A percentile compares a stretch with the other conserved stretches of the same genome.
These are phyloP conservation scores for Liopterus haemorrhoidalis DNA, from an alignment of 2,888 invertebrate genomes.

Conservation along the genomic window DNA sequence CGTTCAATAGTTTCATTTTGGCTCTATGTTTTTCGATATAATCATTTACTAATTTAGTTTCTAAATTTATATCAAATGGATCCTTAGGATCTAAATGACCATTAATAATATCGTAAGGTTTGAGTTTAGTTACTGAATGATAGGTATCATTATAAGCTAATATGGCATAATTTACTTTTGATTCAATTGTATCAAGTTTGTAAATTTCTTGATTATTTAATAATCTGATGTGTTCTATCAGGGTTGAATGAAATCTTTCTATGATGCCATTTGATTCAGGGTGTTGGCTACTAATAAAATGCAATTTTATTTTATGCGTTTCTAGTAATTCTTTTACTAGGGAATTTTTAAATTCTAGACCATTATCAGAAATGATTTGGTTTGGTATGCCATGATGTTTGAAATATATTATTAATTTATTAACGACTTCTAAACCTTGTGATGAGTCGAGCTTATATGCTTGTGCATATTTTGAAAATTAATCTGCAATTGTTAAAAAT, in stretches of 20 bases:
- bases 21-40: no score
- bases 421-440: neutral
- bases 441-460: neutral
- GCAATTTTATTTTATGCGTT: slow-evolving; percentile 5
- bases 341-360: neutral
- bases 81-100: no score
- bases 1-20: no score
- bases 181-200: no score
- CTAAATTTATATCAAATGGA: no score
- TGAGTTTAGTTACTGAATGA: no score
- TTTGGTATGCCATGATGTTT: neutral
- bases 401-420: neutral
- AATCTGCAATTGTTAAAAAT: neutral
- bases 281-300: slow-evolving; percentile 5
- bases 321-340: neutral
- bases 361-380: slow-evolving; percentile 7
- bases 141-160: no score
- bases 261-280: slow-evolving; percentile 3
- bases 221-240: no score
- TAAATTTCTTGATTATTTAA: slow-evolving; percentile 2
- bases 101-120: no score
- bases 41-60: no score
- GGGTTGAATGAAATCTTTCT: slow-evolving; percentile 10
- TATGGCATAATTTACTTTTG: no score
- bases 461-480: slow-evolving; percentile 5